These are phyloP conservation scores for Heterocephalus glaber DNA, from an alignment of 2,113 vertebrate genomes.

Conservation along the genomic window DNA sequence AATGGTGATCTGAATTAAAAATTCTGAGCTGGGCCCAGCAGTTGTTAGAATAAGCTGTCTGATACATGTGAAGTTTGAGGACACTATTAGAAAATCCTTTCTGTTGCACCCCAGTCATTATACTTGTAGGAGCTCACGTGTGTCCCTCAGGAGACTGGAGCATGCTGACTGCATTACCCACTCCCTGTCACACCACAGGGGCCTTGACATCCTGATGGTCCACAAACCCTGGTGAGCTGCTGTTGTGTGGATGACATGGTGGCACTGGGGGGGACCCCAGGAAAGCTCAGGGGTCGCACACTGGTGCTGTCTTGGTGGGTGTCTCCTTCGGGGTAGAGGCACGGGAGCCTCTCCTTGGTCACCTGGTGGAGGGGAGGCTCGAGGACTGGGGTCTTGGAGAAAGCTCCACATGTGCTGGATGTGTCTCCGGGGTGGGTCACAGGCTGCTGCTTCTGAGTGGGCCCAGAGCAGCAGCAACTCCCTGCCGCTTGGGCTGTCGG, in stretches of 20 bases:
- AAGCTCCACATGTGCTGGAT: not conserved
- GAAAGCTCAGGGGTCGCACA: not conserved
- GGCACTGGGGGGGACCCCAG: not conserved
- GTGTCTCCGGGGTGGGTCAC: not conserved
- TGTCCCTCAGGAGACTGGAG: no score
- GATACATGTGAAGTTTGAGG: not conserved
- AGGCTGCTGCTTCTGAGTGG: not conserved
- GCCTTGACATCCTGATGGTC: not conserved
- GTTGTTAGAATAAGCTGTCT: not conserved
- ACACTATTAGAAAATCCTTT: not conserved
- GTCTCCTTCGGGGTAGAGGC: not conserved
- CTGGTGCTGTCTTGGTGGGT: not conserved
- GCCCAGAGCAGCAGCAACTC: not conserved
- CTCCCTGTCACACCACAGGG: accelerated
- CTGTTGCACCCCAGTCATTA: no score
- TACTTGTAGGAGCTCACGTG: not conserved
- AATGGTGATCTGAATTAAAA: not conserved
- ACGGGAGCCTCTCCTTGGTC: not conserved
- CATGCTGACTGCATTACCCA: not conserved
- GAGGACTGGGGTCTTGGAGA: no score
- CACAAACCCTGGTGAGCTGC: not conserved
- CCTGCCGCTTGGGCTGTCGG: not conserved
- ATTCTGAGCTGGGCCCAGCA: not conserved
- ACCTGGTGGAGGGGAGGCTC: not conserved
- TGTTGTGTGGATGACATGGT: not conserved